Conservation (phyloP, 2,113 vertebrate species). For the Rhizomys pruinosus region DNA sequence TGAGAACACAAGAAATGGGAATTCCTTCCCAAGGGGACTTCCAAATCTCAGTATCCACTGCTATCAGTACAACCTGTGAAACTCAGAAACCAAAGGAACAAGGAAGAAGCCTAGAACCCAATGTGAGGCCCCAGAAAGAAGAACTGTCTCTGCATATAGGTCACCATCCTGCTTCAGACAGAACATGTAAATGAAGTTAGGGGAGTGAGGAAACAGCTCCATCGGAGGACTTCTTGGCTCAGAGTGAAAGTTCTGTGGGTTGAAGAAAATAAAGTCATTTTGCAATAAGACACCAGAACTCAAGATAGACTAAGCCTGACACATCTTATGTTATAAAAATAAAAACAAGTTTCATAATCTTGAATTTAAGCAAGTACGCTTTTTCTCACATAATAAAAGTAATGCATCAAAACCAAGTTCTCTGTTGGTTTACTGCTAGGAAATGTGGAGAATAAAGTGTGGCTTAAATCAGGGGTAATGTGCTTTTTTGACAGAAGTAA, state of each 20-base stretch:
- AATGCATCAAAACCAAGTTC: background rate
- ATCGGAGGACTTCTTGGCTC: constrained; percentile 57
- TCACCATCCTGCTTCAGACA: constrained; percentile 19
- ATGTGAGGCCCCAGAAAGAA: background rate
- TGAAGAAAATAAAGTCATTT: constrained; percentile 64
- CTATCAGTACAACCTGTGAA: background rate
- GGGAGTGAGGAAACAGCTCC: background rate
- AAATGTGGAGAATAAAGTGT: constrained; percentile 17
- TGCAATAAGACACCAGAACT: constrained; percentile 65
- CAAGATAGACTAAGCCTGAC: constrained; percentile 76
- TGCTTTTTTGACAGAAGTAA: constrained; percentile 12
- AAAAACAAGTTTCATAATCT: constrained; percentile 80
- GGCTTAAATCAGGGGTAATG: background rate
- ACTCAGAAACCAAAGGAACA: background rate
- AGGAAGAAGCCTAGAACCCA: background rate
- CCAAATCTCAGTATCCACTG: background rate
- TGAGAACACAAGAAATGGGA: background rate
- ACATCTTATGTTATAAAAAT: constrained; percentile 78
- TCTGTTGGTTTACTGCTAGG: constrained; percentile 8
- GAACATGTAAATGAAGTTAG: constrained; percentile 14
- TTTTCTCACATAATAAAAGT: constrained; percentile 52
- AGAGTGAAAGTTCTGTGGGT: constrained; percentile 65
- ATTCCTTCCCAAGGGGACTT: background rate
- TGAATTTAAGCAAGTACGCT: constrained; percentile 71
- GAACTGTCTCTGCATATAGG: background rate